Base-by-base conservation (phyloP, 2,113 vertebrate species). In the Malurus alboscapulatus region DNA sequence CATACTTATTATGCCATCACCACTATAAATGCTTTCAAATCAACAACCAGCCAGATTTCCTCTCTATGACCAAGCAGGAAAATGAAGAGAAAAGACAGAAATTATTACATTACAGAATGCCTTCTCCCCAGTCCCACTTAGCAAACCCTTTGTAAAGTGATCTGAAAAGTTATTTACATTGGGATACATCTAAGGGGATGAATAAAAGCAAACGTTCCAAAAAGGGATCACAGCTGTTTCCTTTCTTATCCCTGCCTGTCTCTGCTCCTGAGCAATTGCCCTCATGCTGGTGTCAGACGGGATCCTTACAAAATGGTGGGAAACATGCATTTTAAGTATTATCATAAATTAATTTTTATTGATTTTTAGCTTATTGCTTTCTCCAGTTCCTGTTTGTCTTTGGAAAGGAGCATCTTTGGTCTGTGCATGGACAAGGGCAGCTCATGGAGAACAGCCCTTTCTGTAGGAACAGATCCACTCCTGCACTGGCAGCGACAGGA, bases 21-120 rank as follows among this genome's bases (percentile, higher is more conserved):
- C 53, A 29, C 84, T 68, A 63, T 34, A 88, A 86, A 78, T 78
- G 63, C 73, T 87, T 94, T 87, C 76, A 90, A 61, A 84, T 78
- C 68, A 94, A 67, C 68, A 83, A 48, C 44, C 32, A 89, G 71
- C 1, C 51, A 76, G 58, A 44, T 83, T 89, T 92, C 84, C 78
- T 92, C 63, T 87, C 67, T 21, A 9, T 44, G 59, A 66, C 38
- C 72, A 63, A 84, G 81, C 54, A 88, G 67, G 82, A 69, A 93
- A 93, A 79, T 45, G 42, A 87, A 87, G 65, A 90, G 71, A 80
- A 94, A 91, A 87, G 54, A 76, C 87, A 95, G 87, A 76, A 90
- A 76, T 80, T 21, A 80, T 13, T 79, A 29, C 55, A 10, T 83
- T 91, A 78, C 65, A 61, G 54, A 79, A 38, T 61, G 57, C 62